Evolutionary conservation across 1,140 invertebrate species (phyloP), one percentile per base, ranked within the genome.

Genomic region (Drosophila bocqueti): DNA sequence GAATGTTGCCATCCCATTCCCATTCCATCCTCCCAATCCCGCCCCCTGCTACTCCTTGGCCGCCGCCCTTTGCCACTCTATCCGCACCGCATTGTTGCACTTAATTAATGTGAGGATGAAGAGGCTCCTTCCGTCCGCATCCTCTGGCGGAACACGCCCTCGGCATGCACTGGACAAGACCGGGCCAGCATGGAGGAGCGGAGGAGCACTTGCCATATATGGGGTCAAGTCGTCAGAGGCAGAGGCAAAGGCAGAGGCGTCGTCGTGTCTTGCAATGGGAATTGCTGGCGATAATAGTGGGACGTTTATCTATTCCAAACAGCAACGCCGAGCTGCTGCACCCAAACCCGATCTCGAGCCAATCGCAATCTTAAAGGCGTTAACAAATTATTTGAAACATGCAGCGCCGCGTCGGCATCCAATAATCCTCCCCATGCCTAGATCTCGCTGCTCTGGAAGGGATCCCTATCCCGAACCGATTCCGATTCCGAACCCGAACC

Each of bases 381-480:
- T 84, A 78, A 89, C 73, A 78, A 84, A 84, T 89, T 81, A 87
- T 87, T 78, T 83, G 81, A 89, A 84, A 81, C 84, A 87, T 87
- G 85, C 85, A 76, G 83, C 76, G 76, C 66, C 72, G 81, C 82
- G 79, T 78, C 31, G 82, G 80, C 76, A 87, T 86, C 80, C 83
- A 69, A 83, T 83, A 77, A 61, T 68, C 80, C 46, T 43, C 34
- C 47, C 46, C 58, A 29, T 40, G 18, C 38, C 29, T 26, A 26
- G 38, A 45, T 26, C 42, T n/a, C 47, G 18, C 24, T 26, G 8
- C 69, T 38, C 16, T 45, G 31, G 24, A 29, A 26, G n/a, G 24
- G 26, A 26, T 16, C n/a, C 1, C 42, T 21, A n/a, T 36, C 9
- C 34, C 50, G 18, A 54, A 24, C 52, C 52, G 18, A 55, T 3